Evolutionary conservation across 2,113 vertebrate genomes (phyloP), one percentile per base, ranked within the genome.

Genomic region (Pungitius pungitius): DNA sequence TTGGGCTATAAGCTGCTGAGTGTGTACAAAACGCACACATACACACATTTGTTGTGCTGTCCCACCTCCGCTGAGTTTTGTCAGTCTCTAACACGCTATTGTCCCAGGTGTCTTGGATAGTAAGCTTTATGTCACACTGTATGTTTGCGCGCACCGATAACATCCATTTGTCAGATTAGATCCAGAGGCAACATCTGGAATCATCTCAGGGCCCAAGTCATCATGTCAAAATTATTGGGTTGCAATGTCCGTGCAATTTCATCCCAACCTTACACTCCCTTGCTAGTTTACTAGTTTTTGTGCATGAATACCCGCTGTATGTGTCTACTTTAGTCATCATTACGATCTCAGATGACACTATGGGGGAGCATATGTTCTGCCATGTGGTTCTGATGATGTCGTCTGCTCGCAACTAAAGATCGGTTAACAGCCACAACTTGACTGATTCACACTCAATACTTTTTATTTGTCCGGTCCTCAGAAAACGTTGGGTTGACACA

Each of bases 161-260:
- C 63, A 73, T 83, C 66, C 74, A 71, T 47, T 45, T 69, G 78
- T 86, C 84, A 87, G 76, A 87, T 70, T 71, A 75, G 77, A 76
- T 84, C 78, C 68, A 78, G 49, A 84, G 71, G 74, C 65, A 62
- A 52, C 40, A 35, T 74, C 51, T 42, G 73, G 62, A 71, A 69
- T 30, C 49, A 66, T 74, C 57, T 40, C 52, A 65, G 51, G 54
- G 69, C 57, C 14, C 22, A n/a, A 42, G 39, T 17, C 22, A 22
- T 64, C 3, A 8, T 35, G 57, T 37, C 22, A 39, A 30, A 69
- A 24, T 26, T 75, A 43, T 33, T 33, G 68, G 42, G 52, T 42
- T 67, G 51, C 43, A n/a, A 40, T 49, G 59, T 74, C 45, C 49
- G 51, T 17, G 52, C 49, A 5, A 59, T 51, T 42, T 56, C 18